These are phyloP conservation scores for Nothura maculosa DNA, from an alignment of 2,797 vertebrate genomes.

Conservation along the genomic window DNA sequence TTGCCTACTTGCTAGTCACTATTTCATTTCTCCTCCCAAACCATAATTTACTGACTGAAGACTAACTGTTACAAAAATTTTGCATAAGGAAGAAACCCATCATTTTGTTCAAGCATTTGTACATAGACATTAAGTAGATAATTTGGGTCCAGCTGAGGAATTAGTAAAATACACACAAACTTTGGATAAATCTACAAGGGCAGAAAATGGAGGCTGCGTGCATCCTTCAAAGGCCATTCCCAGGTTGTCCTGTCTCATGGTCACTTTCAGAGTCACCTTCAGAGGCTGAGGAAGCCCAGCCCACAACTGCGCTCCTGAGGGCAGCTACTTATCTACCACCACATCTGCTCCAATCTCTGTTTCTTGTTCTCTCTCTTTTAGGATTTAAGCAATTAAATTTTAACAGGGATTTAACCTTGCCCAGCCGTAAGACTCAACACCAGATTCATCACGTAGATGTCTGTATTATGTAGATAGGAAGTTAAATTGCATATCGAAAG, in stretches of 20 bases:
- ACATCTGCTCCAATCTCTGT: background rate
- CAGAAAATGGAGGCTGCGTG: background rate
- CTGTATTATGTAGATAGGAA: background rate
- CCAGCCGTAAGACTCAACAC: background rate
- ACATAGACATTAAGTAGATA: background rate
- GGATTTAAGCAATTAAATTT: background rate
- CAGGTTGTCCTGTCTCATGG: background rate
- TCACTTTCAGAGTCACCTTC: background rate
- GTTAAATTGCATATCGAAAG: background rate
- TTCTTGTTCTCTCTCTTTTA: slow-evolving; percentile 14
- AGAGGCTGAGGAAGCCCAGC: background rate
- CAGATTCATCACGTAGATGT: background rate
- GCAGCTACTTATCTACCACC: background rate
- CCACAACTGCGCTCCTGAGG: background rate
- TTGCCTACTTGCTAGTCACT: background rate
- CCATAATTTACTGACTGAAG: slow-evolving; percentile 26
- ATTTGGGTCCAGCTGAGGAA: background rate
- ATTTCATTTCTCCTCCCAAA: slow-evolving; percentile 19
- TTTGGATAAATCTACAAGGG: background rate
- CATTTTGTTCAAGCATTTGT: slow-evolving; percentile 36
- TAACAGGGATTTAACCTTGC: background rate
- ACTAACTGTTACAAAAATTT: slow-evolving; percentile 9
- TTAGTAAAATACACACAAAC: background rate
- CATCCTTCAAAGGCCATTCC: background rate
- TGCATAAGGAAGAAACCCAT: background rate